Conservation (phyloP, 2,888 invertebrate genomes). For the Dryadula phaetusa region DNA sequence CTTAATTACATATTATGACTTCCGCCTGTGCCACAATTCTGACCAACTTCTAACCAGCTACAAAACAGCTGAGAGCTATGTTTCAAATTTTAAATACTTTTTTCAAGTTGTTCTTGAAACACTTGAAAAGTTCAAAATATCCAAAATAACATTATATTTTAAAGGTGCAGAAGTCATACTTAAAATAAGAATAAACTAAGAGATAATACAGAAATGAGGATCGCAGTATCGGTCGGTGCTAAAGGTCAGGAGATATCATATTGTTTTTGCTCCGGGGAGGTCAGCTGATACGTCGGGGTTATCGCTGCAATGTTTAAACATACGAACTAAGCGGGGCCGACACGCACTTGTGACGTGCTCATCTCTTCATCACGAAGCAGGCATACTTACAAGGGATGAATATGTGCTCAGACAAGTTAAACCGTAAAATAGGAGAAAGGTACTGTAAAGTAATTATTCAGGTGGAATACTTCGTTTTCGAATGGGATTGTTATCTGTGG, state of each 20-base stretch:
- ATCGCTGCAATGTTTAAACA: constrained; percentile 41
- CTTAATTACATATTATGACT: constrained; percentile 58
- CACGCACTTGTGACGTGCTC: constrained; percentile 42
- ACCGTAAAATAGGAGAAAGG: constrained; percentile 67
- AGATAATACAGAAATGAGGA: constrained; percentile 36
- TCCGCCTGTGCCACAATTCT: constrained; percentile 48
- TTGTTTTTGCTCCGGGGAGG: constrained; percentile 50
- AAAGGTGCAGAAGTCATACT: constrained; percentile 3
- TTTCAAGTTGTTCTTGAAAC: background rate
- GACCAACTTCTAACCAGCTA: background rate
- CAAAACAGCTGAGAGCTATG: background rate
- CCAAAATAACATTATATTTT: background rate
- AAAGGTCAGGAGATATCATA: constrained; percentile 50
- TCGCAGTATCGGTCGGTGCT: constrained; percentile 47
- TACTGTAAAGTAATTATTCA: constrained; percentile 69
- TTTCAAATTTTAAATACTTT: background rate
- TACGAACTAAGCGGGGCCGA: constrained; percentile 36
- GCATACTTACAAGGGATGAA: constrained; percentile 32
- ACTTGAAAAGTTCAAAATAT: background rate
- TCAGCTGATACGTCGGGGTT: constrained; percentile 48
- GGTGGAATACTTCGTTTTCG: constrained; percentile 65
- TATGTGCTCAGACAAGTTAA: constrained; percentile 48
- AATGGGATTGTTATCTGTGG: constrained; percentile 75
- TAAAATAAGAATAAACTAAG: constrained; percentile 31
- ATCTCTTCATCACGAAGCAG: background rate